Conservation (phyloP, 2,797 vertebrate species). For the Sebastes matsubarae region DNA sequence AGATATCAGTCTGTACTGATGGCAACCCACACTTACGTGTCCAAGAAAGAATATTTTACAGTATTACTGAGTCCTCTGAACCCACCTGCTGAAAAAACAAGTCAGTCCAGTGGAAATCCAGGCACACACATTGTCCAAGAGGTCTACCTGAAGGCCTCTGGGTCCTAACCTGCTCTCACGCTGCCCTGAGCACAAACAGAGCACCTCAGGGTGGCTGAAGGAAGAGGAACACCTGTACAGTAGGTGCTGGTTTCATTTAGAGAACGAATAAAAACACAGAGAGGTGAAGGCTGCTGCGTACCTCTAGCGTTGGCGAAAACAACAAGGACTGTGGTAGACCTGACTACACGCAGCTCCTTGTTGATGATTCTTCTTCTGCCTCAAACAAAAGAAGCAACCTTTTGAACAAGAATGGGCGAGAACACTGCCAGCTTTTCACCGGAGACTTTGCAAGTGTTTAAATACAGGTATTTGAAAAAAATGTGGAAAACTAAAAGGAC, state of each 20-base stretch:
- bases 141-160: not conserved
- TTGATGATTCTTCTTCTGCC: not conserved
- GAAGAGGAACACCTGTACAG: not conserved
- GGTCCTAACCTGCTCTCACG: not conserved
- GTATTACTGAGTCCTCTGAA: not conserved
- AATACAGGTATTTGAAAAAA: not conserved
- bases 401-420: not conserved
- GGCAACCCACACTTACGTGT: not conserved
- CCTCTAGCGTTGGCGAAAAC: not conserved
- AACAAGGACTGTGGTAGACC: not conserved
- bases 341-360: not conserved
- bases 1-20: not conserved
- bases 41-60: not conserved
- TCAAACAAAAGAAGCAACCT: not conserved
- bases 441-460: not conserved
- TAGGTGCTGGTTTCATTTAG: not conserved
- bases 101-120: slow-evolving; percentile 5
- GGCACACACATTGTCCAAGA: not conserved
- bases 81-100: not conserved
- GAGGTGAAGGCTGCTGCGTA: not conserved
- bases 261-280: not conserved
- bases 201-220: slow-evolving; percentile 13
- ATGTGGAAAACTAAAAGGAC: not conserved
- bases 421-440: not conserved
- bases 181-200: slow-evolving; percentile 4